Evolutionary conservation across 2,888 invertebrate genomes (phyloP).

Genomic region (Octodonta nipae): DNA sequence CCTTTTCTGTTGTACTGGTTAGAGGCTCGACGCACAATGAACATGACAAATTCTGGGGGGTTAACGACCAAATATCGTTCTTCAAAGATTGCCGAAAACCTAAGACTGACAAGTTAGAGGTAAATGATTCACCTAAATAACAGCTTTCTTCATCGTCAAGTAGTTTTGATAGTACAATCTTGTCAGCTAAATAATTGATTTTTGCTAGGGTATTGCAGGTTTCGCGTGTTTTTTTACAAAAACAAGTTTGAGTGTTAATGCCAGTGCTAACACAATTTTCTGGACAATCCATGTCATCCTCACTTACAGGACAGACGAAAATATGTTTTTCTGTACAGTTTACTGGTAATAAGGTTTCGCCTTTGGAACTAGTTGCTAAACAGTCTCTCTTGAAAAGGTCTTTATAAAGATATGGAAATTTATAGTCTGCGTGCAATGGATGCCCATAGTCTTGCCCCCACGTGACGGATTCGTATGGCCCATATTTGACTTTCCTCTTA

Average conservation of each 20-base stretch:
- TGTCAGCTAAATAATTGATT: conserved; percentile 11
- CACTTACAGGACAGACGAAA: conserved; percentile 11
- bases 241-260: conserved; percentile 15
- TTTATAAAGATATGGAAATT: too few relatives aligned
- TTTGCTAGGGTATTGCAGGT: conserved; percentile 3
- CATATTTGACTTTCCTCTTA: conserved; percentile 14
- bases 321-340: conserved; percentile 9
- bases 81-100: conserved; percentile 9
- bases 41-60: conserved; percentile 11
- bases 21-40: conserved; percentile 14
- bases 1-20: background rate
- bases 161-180: conserved; percentile 13
- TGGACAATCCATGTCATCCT: conserved; percentile 15
- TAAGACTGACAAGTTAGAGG: background rate
- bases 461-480: conserved; percentile 17
- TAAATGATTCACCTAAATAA: conserved; percentile 9
- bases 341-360: too few relatives aligned
- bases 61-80: conserved; percentile 11
- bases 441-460: conserved; percentile 18
- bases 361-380: too few relatives aligned
- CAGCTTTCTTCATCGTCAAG: conserved; percentile 13
- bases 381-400: too few relatives aligned
- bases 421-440: too few relatives aligned
- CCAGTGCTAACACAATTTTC: conserved; percentile 15
- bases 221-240: conserved; percentile 14